These are phyloP conservation scores for Bolborhynchus lineola DNA, from an alignment of 2,113 vertebrate genomes.

Conservation along the genomic window DNA sequence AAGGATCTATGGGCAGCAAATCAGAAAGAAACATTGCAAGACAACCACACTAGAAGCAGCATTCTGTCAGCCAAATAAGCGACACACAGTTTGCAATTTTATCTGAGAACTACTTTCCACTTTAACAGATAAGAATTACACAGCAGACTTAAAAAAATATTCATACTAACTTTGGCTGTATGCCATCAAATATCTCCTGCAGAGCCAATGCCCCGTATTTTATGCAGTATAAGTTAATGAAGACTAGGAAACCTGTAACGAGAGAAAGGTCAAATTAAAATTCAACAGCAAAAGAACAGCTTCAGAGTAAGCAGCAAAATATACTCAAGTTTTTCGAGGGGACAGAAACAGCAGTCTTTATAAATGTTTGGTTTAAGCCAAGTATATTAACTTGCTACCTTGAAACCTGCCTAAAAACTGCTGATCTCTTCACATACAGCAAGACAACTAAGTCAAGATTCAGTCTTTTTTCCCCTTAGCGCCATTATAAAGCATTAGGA, in stretches of 20 bases:
- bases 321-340: not conserved
- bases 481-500: not conserved
- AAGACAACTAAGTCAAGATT: not conserved
- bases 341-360: rapidly evolving
- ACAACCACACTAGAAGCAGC: not conserved
- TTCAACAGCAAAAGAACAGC: not conserved
- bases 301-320: not conserved
- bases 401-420: not conserved
- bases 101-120: not conserved
- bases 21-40: not conserved
- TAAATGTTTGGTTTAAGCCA: not conserved
- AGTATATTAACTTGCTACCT: not conserved
- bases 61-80: not conserved
- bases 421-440: rapidly evolving
- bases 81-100: not conserved
- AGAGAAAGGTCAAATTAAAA: constrained; percentile 29
- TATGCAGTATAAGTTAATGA: constrained; percentile 93
- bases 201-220: constrained; percentile 94
- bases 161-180: constrained; percentile 93
- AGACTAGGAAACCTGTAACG: constrained; percentile 92
- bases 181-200: constrained; percentile 96
- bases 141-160: not conserved
- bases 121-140: not conserved
- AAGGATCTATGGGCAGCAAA: not conserved
- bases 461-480: not conserved